These are phyloP conservation scores for Gymnocypris eckloni DNA, from an alignment of 2,797 vertebrate genomes.

Conservation along the genomic window DNA sequence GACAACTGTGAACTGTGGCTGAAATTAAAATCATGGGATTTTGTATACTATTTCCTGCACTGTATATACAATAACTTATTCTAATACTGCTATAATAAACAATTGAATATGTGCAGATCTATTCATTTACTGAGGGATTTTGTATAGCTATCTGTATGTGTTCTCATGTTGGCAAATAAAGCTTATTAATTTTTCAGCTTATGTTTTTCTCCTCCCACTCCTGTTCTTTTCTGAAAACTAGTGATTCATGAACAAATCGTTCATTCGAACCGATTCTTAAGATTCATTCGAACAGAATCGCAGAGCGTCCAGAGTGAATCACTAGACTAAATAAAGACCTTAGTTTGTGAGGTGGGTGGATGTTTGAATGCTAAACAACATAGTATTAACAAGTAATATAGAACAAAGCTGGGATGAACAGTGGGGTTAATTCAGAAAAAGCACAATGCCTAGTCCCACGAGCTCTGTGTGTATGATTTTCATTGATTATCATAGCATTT, in stretches of 20 bases:
- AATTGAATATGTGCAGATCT: neutral
- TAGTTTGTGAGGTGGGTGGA: neutral
- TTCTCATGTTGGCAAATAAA: neutral
- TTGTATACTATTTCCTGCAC: neutral
- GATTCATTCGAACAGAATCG: neutral
- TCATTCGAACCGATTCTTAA: neutral
- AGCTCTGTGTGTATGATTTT: neutral
- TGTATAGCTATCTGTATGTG: neutral
- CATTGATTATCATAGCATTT: neutral
- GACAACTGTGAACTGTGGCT: neutral
- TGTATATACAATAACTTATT: neutral
- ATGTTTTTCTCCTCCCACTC: neutral
- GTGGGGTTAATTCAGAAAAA: neutral
- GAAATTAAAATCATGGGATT: neutral
- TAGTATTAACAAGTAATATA: no score
- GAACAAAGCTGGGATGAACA: neutral
- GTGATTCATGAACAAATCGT: neutral
- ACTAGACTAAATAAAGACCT: neutral
- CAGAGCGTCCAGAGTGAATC: neutral
- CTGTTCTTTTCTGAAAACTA: neutral
- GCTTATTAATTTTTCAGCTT: slow-evolving; percentile 1
- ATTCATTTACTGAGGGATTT: neutral
- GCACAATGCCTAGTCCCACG: neutral
- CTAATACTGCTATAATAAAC: neutral
- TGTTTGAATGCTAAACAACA: neutral